phyloP scores from a whole-genome alignment of 2,113 vertebrate genomes.

The Protobothrops mucrosquamatus region DNA sequence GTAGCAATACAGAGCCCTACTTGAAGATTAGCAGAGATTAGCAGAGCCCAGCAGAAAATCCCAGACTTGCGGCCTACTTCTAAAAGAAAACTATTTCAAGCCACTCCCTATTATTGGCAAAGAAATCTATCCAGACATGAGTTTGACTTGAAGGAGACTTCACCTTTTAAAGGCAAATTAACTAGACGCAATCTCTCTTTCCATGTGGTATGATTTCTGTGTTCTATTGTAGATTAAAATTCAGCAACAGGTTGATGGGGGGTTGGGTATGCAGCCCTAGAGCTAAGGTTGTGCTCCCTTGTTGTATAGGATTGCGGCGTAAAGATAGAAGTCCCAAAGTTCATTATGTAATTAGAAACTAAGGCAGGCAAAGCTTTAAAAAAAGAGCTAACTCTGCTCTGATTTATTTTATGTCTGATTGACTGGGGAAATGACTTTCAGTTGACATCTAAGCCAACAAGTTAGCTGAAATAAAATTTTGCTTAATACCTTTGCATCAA shows the following conservation, averaged over 20 bases:
- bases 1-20: not conserved
- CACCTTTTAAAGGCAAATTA: not conserved
- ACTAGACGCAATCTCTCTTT: not conserved
- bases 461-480: constrained; percentile 85
- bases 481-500: constrained; percentile 85
- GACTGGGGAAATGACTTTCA: constrained; percentile 84
- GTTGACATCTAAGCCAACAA: constrained; percentile 83
- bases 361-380: constrained; percentile 53
- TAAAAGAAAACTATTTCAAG: not conserved
- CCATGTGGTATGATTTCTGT: not conserved
- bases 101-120: not conserved
- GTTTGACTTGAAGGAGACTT: not conserved
- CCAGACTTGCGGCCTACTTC: not conserved
- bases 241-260: not conserved
- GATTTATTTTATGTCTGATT: constrained; percentile 76
- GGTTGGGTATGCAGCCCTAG: not conserved
- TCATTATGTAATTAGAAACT: constrained; percentile 61
- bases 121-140: not conserved
- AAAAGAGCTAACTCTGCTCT: constrained; percentile 63
- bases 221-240: not conserved
- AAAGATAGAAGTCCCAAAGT: constrained; percentile 54
- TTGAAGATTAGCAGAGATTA: not conserved
- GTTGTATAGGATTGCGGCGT: not conserved
- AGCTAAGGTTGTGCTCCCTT: not conserved
- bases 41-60: not conserved